These are phyloP conservation scores for Stratiolaelaps scimitus DNA, from an alignment of 1,140 invertebrate genomes.

Conservation along the genomic window DNA sequence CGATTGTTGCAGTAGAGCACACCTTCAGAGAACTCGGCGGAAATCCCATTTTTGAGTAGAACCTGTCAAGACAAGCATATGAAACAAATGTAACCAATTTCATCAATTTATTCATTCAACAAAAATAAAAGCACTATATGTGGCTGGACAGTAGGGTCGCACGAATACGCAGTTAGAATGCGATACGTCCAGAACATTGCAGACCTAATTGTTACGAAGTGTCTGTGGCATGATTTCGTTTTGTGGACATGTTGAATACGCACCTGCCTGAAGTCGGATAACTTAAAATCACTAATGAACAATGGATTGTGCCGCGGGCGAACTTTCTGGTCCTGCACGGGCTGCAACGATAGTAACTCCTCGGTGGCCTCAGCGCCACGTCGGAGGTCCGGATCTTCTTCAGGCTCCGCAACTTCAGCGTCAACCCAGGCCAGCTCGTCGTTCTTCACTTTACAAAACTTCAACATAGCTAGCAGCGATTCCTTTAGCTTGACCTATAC, in stretches of 20 bases:
- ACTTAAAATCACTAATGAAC: constrained; percentile 86
- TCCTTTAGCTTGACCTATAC: constrained; percentile 69
- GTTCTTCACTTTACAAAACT: constrained; percentile 54
- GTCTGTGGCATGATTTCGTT: background rate
- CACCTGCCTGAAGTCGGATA: constrained; percentile 84
- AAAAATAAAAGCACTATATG: too few species aligned
- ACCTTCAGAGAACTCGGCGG: constrained; percentile 83
- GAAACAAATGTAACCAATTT: too few species aligned
- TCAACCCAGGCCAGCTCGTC: constrained; percentile 90
- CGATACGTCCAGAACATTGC: too few species aligned
- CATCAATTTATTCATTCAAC: too few species aligned
- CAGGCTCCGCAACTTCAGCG: constrained; percentile 46
- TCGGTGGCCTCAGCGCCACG: constrained; percentile 31
- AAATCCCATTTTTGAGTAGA: constrained; percentile 70
- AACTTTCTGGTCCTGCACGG: constrained; percentile 41
- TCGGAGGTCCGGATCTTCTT: constrained; percentile 35
- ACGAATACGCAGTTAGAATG: too few species aligned
- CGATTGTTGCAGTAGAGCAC: constrained; percentile 89
- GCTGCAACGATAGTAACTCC: constrained; percentile 30
- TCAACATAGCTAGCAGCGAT: constrained; percentile 70
- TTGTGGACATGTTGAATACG: background rate
- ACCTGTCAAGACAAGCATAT: constrained; percentile 40
- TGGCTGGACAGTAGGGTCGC: too few species aligned
- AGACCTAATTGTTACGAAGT: too few species aligned
- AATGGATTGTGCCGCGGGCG: constrained; percentile 62